Evolutionary conservation across 92 coral and sea anemone genomes (phyloP).

Genomic region (Phymanthus crucifer): DNA sequence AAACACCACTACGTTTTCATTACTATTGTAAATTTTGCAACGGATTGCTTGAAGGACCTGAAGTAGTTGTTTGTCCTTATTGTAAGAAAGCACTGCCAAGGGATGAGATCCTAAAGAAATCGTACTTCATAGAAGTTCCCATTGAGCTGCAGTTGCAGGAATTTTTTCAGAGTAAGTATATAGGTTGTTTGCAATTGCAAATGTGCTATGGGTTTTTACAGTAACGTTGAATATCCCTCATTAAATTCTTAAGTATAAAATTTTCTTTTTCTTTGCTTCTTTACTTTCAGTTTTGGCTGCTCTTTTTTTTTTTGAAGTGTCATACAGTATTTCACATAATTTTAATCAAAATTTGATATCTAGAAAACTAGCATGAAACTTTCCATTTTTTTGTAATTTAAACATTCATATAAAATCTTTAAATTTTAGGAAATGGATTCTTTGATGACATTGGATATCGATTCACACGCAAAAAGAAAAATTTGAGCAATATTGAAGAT

Average conservation of each 20-base stretch:
- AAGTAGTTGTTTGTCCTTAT: conserved; percentile 5
- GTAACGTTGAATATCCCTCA: too few species aligned
- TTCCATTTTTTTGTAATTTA: too few species aligned
- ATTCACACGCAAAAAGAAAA: conserved; percentile 34
- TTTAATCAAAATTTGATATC: too few species aligned
- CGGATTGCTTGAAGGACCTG: conserved; percentile 35
- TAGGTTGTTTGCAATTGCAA: neutral
- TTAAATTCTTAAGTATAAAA: too few species aligned
- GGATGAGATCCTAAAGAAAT: conserved; percentile 27
- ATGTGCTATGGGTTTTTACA: neutral
- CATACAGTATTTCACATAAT: too few species aligned
- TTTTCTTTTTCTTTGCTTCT: too few species aligned
- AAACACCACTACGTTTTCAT: conserved; percentile 38
- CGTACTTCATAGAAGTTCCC: conserved; percentile 48
- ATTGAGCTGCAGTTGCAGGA: conserved; percentile 28
- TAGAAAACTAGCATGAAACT: too few species aligned
- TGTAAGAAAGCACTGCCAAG: conserved; percentile 11
- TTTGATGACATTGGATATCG: conserved; percentile 29
- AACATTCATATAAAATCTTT: neutral
- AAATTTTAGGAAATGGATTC: conserved; percentile 24
- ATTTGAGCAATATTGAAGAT: conserved; percentile 38
- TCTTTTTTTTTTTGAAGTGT: too few species aligned
- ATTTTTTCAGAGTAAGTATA: conserved; percentile 26
- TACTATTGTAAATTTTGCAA: conserved; percentile 43
- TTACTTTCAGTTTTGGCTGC: too few species aligned